Evolutionary conservation across 1,140 invertebrate species (phyloP), one percentile per base, ranked within the genome.

Genomic region (Branchinecta lynchi): DNA sequence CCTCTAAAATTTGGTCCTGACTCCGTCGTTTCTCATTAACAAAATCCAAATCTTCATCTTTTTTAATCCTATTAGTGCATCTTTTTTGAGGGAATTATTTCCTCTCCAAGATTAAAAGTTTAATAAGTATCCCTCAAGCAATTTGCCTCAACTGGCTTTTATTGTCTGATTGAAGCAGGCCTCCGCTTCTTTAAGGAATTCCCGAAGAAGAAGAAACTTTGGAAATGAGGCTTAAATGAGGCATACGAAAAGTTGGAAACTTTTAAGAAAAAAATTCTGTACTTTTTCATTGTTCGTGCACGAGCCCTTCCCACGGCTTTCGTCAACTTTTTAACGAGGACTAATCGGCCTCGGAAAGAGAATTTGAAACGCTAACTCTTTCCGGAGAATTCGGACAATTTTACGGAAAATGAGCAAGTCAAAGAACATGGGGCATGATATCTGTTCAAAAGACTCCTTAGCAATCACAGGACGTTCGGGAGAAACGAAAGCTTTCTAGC

Each of bases 41-140:
- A 60, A 60, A 60, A 60, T 60, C 51, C 51, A 60, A 60, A 60
- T 60, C 51, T 20, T 60, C 51, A 60, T 60, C 51, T 60, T 60
- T 60, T 60, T 60, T 60, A 60, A 60, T 60, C 51, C 51, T 60
- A 60, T 60, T 60, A 60, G 51, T 12, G 51, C 51, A 60, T 60
- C 51, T 60, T 60, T 60, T 60, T 60, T 60, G 17, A 60, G 17
- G 51, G 51, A 60, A 60, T 60, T 60, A 60, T 60, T 60, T 60
- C 51, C 51, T 60, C 51, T 60, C 17, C 17, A 60, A 60, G 51
- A 60, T 60, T 60, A 60, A 60, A 60, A 60, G 51, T 60, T 60
- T 60, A 60, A 60, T 60, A 60, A 60, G 51, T 60, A 60, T 32
- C 51, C 51, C 51, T 60, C 17, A 20, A 60, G 51, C 51, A 60